phyloP scores from a whole-genome alignment of 2,113 vertebrate genomes.

The Pseudopipra pipra region DNA sequence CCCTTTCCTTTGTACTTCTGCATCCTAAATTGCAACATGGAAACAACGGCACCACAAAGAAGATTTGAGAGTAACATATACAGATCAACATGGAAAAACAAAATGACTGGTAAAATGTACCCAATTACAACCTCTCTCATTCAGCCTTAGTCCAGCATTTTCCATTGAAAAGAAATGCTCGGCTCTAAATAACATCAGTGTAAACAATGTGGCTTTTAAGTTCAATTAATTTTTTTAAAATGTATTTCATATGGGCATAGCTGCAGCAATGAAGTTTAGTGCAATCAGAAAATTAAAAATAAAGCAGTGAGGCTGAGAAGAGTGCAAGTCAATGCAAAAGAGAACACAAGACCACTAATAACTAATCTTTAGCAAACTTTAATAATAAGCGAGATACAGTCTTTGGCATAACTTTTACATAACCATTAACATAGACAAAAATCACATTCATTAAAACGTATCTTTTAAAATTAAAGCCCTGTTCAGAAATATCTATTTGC shows the following conservation, averaged over 20 bases:
- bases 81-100: neutral
- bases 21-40: neutral
- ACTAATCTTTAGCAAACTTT: neutral
- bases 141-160: neutral
- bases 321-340: neutral
- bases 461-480: neutral
- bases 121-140: neutral
- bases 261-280: neutral
- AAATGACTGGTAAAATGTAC: neutral
- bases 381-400: neutral
- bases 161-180: neutral
- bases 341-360: neutral
- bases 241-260: fast-evolving
- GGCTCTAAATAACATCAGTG: neutral
- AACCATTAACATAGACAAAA: neutral
- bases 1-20: neutral
- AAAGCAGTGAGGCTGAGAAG: neutral
- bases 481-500: neutral
- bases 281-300: neutral
- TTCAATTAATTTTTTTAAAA: neutral
- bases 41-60: neutral
- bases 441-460: neutral
- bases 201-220: neutral
- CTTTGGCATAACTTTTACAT: neutral
- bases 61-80: neutral